phyloP scores from a whole-genome alignment of 2,797 vertebrate genomes.

The Liasis olivaceus region DNA sequence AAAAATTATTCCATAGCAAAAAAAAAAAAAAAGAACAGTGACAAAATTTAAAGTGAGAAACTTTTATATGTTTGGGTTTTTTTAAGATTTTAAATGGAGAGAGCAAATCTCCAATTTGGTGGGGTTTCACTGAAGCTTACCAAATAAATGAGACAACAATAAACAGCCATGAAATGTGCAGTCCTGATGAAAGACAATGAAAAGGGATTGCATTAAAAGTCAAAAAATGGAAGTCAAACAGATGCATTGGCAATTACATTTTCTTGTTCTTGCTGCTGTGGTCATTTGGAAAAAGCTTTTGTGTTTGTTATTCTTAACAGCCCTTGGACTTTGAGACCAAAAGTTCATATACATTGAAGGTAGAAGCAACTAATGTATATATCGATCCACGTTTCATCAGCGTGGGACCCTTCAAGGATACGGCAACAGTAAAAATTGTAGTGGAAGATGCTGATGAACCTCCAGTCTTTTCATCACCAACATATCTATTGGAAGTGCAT shows the following conservation, averaged over 20 bases:
- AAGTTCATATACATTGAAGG: conserved; percentile 89
- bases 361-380: conserved; percentile 90
- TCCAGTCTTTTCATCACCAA: conserved; percentile 87
- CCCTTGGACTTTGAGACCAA: conserved; percentile 93
- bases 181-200: conserved; percentile 49
- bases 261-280: conserved; percentile 69
- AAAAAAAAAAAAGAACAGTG: conserved; percentile 63
- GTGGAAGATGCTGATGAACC: conserved; percentile 95
- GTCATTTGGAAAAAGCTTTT: conserved; percentile 74
- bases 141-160: conserved; percentile 68
- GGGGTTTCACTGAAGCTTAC: conserved; percentile 56
- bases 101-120: background rate
- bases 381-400: conserved; percentile 83
- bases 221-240: conserved; percentile 57
- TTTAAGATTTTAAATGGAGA: conserved; percentile 30
- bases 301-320: conserved; percentile 80
- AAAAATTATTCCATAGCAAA: conserved; percentile 64
- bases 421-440: conserved; percentile 88
- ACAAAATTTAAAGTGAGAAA: conserved; percentile 54
- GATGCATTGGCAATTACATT: conserved; percentile 66
- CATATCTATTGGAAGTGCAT: conserved; percentile 90
- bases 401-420: conserved; percentile 92
- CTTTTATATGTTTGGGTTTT: background rate
- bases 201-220: conserved; percentile 65
- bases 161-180: conserved; percentile 62